Evolutionary conservation across 2,888 invertebrate genomes (phyloP), one percentile per base, ranked within the genome.

Genomic region (Aphidius colemani): DNA sequence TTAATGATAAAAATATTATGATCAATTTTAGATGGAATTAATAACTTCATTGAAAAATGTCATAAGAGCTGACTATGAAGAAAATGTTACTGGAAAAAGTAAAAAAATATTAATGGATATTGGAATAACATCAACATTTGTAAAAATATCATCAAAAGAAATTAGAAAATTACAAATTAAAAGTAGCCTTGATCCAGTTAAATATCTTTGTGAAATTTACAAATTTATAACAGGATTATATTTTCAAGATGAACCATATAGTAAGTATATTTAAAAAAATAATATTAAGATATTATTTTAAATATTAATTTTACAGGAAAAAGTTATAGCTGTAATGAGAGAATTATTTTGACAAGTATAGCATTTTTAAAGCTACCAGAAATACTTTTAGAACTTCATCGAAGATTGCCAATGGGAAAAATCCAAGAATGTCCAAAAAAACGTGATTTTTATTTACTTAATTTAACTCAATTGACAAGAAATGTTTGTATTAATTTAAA

Each of bases 301-400:
- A 49, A 58, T 30, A 44, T 40, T 10, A 48, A 18, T 41, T 45
- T 45, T 10, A 18, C 13, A 55, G 80, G 75, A 64, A 65, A 68
- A n/a, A 8, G 61, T 49, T 82, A 81, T n/a, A 73, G 72, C 45
- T 76, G 76, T 64, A 78, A 77, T 30, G 79, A 80, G 61, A 74
- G 75, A 67, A 74, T 82, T 30, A 74, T 80, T 46, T 63, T 82
- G 61, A 77, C 82, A n/a, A 74, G 74, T 0, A 80, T 82, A 41
- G 78, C 79, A 46, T 77, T 80, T 58, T 69, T 81, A 50, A 75
- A 78, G 8, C 67, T 82, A 41, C 78, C 81, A n/a, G 75, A 77
- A 60, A 67, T 74, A 5, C 65, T 80, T 3, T 40, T 72, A 1
- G 75, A 78, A 67, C 67, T 82, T 10, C 71, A 80, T 49, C 69